Evolutionary conservation across 2,888 invertebrate species (phyloP), one percentile per base, ranked within the genome.

Genomic region (Hirtodrosophila duncani): DNA sequence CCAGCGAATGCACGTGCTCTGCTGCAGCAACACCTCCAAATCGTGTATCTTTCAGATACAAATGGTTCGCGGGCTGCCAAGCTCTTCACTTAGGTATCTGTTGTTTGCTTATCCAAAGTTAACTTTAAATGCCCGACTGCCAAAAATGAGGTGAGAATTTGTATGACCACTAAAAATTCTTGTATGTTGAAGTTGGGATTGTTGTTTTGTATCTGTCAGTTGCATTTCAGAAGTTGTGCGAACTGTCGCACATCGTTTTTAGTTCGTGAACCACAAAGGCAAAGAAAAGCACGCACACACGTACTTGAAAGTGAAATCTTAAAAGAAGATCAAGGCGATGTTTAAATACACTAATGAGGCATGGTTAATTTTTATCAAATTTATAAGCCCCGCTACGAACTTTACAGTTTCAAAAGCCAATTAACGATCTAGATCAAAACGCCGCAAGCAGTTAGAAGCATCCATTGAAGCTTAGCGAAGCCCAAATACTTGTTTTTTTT

Each of bases 71-170:
- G 58, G 36, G 52, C 60, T 59, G 41, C 41, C 42, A 44, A 21
- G 8, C 43, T 36, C 21, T 39, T 23, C 21, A 17, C 33, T 14
- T 46, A 9, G 10, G 8, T 26, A 14, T 11, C 10, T 20, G 16
- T n/a, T 41, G 38, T 48, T 58, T 64, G 66, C 44, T 61, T 66
- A 33, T 29, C 10, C 17, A 44, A 43, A 55, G 51, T 50, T 57
- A 72, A 52, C 66, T 51, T 60, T 42, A 65, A 78, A 80, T 71
- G 61, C 50, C n/a, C 46, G 56, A 11, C 72, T 59, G 66, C 78
- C 70, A 69, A 60, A 70, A 71, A 79, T 64, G 30, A 77, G 71
- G 81, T 67, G 81, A 80, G 72, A 68, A 77, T 45, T 67, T 24
- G 42, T 39, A 21, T 31, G 31, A 10, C 59, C 59, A 43, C 41